Evolutionary conservation across 2,888 invertebrate genomes (phyloP).

Genomic region (Leuctra nigra): DNA sequence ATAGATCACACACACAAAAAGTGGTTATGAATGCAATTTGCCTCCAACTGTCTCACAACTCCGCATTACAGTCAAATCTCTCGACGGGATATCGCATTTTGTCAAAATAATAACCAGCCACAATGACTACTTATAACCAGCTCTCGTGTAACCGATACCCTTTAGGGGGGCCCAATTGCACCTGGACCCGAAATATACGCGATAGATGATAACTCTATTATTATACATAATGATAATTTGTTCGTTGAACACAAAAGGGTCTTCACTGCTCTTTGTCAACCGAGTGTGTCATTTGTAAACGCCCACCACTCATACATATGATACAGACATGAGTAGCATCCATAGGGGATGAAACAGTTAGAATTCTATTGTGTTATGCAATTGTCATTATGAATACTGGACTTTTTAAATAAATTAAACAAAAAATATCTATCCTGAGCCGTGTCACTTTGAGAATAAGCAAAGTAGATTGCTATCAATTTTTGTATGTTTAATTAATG

Average conservation of each 20-base stretch:
- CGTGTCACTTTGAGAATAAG: too few species aligned
- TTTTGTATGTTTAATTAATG: too few species aligned
- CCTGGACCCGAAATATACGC: conserved; percentile 8
- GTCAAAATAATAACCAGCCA: background rate
- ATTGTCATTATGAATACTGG: too few species aligned
- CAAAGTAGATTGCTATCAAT: too few species aligned
- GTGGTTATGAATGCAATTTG: conserved; percentile 1
- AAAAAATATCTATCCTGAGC: too few species aligned
- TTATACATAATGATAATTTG: conserved; percentile 14
- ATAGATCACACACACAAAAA: conserved; percentile 7
- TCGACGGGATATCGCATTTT: conserved; percentile 9
- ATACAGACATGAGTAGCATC: too few species aligned
- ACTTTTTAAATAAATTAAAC: too few species aligned
- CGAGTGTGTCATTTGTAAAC: conserved; percentile 5
- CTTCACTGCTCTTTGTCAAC: background rate
- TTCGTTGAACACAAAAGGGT: conserved; percentile 6
- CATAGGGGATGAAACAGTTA: too few species aligned
- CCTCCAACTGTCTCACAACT: background rate
- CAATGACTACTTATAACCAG: conserved; percentile 2
- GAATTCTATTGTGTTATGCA: too few species aligned
- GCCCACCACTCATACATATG: too few species aligned
- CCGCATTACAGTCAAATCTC: conserved; percentile 12
- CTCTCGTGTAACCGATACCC: conserved; percentile 13
- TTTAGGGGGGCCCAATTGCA: conserved; percentile 2
- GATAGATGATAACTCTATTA: conserved; percentile 4